A percentile compares a stretch with the other conserved stretches of the same genome.
Evolutionary conservation across 1,140 invertebrate species (phyloP).

Genomic region (Cydia pomonella): DNA sequence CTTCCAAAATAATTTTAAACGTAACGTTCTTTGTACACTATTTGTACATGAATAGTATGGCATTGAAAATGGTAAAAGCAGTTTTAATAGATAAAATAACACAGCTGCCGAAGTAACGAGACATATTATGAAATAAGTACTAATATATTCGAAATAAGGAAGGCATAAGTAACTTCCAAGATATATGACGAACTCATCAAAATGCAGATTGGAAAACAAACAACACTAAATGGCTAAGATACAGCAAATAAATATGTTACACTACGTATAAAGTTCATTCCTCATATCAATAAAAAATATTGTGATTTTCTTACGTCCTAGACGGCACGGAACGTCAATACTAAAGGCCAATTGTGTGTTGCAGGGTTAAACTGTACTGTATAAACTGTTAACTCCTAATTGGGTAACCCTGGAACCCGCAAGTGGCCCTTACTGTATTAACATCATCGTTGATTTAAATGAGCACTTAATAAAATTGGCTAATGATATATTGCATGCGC

Average conservation of each 20-base stretch:
- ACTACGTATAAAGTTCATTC: neutral
- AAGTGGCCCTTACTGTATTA: too few relatives aligned
- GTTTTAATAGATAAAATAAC: constrained; percentile 10
- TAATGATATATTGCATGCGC: too few relatives aligned
- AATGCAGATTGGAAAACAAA: neutral
- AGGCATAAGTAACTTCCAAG: neutral
- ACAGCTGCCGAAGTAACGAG: constrained; percentile 5
- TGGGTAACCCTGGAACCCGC: too few relatives aligned
- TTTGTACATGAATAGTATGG: constrained; percentile 43
- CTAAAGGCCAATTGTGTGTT: too few relatives aligned
- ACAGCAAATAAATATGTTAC: constrained; percentile 4
- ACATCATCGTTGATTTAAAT: too few relatives aligned
- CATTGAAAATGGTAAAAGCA: constrained; percentile 37
- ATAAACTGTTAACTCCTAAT: too few relatives aligned
- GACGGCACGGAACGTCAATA: neutral
- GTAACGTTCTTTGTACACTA: constrained; percentile 43
- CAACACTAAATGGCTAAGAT: constrained; percentile 42
- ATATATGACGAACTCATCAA: neutral
- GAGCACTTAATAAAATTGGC: too few relatives aligned
- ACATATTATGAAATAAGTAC: neutral
- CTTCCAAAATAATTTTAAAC: constrained; percentile 2
- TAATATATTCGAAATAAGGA: neutral
- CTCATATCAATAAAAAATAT: neutral
- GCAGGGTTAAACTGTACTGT: too few relatives aligned
- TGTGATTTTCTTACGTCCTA: neutral